These are phyloP conservation scores for Leptopilina syphax DNA, from an alignment of 2,888 invertebrate genomes.

Conservation along the genomic window DNA sequence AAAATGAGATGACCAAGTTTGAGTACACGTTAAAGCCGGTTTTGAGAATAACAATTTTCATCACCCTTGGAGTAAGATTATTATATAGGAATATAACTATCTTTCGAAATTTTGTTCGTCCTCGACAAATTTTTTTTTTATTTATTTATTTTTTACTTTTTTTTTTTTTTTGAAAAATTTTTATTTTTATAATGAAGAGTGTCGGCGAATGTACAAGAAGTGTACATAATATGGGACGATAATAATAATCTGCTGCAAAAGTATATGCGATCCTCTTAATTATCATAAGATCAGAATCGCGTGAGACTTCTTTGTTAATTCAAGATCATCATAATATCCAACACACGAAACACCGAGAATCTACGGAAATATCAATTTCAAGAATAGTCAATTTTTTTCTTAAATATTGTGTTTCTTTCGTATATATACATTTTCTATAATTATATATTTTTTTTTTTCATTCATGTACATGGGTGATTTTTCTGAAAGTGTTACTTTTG, in stretches of 20 bases:
- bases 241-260: conserved; percentile 13
- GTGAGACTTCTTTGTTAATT: conserved; percentile 34
- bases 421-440: neutral
- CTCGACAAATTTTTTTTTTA: neutral
- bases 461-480: too few relatives aligned
- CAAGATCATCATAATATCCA: neutral
- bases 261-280: conserved; percentile 11
- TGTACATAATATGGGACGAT: neutral
- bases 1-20: neutral
- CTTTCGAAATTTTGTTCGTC: conserved; percentile 11
- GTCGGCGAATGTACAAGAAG: neutral
- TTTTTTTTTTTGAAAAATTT: neutral
- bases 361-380: neutral
- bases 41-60: conserved; percentile 6
- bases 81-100: neutral
- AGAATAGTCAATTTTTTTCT: conserved; percentile 3
- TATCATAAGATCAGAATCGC: conserved; percentile 31
- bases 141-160: neutral
- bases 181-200: neutral
- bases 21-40: neutral
- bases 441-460: neutral
- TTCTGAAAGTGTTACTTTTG: too few relatives aligned
- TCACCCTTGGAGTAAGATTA: neutral
- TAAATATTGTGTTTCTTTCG: too few relatives aligned
- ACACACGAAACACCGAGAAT: neutral